Evolutionary conservation across 2,888 invertebrate species (phyloP), one percentile per base, ranked within the genome.

Genomic region (Cataglyphis altisquamis): DNA sequence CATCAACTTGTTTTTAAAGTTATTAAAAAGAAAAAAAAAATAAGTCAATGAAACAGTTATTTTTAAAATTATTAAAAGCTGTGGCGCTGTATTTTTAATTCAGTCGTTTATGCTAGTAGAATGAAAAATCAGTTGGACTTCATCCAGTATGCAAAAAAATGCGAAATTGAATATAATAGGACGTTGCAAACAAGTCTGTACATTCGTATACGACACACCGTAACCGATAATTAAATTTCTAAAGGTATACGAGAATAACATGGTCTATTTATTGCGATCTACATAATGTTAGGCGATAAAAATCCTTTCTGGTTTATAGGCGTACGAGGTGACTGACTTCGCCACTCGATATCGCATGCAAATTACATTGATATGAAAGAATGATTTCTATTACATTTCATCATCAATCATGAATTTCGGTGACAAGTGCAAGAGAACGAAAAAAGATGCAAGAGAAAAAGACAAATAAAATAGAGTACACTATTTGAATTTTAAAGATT

Each of bases 271-370:
- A 77, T 68, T 55, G 10, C 68, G n/a, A 2, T 15, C 39, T 3
- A 29, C 45, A 77, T 39, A 55, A 57, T 57, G 55, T 36, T 55
- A 39, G n/a, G 39, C 29, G 77, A 77, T 55, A 77, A 77, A 67
- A 25, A 57, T 21, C 39, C 32, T 41, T 60, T 60, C 36, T 29
- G 45, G 29, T 10, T n/a, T 18, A 48, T 52, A 25, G 25, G 29
- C 25, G 25, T 64, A 64, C 9, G 39, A 67, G 55, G 4, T n/a
- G n/a, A 77, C 10, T 68, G 29, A 77, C 55, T 75, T 75, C 25
- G 39, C 10, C 25, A 57, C 29, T 39, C 55, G 41, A 77, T 52
- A 3, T 75, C 55, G 55, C 29, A 15, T 39, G 39, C 32, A 57
- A 77, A 41, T 77, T 39, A 55, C 39, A 12, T 12, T 60, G 70